Conservation (phyloP, 2,797 vertebrate genomes). For the Xenentodon cancila region DNA sequence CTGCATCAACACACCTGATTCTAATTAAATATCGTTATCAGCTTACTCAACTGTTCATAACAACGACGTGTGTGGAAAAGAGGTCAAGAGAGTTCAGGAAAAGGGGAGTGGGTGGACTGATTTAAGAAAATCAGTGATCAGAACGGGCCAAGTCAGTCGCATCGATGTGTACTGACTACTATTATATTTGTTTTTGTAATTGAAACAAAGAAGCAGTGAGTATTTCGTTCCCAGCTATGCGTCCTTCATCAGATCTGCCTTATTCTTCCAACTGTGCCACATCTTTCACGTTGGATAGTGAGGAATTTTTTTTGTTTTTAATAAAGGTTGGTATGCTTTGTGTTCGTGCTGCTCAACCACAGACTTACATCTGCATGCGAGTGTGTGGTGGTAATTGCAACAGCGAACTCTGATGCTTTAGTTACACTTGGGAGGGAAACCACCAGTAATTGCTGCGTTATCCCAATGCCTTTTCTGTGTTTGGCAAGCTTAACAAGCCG, state of each 20-base stretch:
- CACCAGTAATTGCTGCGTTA: constrained; percentile 56
- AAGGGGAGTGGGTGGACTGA: too few species aligned
- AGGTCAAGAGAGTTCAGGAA: too few species aligned
- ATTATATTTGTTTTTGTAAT: constrained; percentile 3
- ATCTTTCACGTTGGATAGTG: constrained; percentile 56
- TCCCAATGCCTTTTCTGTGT: constrained; percentile 38
- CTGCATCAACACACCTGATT: too few species aligned
- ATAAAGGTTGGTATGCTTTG: constrained; percentile 47
- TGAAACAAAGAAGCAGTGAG: constrained; percentile 18
- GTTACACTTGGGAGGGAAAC: constrained; percentile 44
- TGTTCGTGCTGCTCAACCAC: constrained; percentile 50
- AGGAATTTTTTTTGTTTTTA: constrained; percentile 40
- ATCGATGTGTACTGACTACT: too few species aligned
- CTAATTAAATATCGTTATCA: too few species aligned
- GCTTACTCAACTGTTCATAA: too few species aligned
- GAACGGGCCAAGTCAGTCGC: too few species aligned
- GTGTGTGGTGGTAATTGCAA: constrained; percentile 52
- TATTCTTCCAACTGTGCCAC: constrained; percentile 51
- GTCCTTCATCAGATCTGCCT: constrained; percentile 23
- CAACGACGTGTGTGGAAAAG: too few species aligned
- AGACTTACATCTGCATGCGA: constrained; percentile 56
- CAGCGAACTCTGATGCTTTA: constrained; percentile 46
- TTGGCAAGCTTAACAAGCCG: constrained; percentile 14
- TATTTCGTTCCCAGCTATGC: constrained; percentile 13
- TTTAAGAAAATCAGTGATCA: too few species aligned